Base-by-base conservation (phyloP, 1,140 invertebrate species). In the Lucilia sericata region DNA sequence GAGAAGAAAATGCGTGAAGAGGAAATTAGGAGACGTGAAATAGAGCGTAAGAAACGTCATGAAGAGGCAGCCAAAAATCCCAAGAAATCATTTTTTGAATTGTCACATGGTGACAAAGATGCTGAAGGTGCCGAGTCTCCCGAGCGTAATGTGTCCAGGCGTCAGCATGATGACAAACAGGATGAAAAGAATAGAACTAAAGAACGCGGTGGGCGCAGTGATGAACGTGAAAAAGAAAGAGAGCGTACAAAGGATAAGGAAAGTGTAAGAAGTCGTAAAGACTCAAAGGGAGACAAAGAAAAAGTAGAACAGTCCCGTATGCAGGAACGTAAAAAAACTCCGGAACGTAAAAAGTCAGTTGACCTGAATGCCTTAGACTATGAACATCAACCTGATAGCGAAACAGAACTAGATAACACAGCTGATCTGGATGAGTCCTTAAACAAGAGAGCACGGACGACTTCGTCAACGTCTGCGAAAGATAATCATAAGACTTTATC, bases 1-100 rank as follows among this genome's bases (percentile, higher is more conserved):
- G 93, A 94, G 87, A 92, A 92, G 60, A 92, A 93, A 85, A 91
- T 94, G 85, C 92, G 92, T 25, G 94, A 95, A 84, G 94, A 94
- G 82, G 94, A 94, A 87, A 89, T 93, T 1, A 93, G 93, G 84
- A 92, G 93, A 9, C 92, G 94, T 17, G 93, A 94, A 86, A 90
- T 91, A 51, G 92, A 94, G 81, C 92, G 93, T 36, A 93, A 94
- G 84, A 93, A 93, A 84, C 92, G 93, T 5, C 93, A 94, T 86
- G 92, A 92, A 85, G 92, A 93, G 86, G 86, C 87, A 74, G 86
- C 88, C 34, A 88, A 88, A 75, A 87, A 88, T 86, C 86, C 87
- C 0, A 91, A 91, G 60, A 90, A 91, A 82, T 90, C 90, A 0
- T 91, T 86, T 36, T 91, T 88, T 78, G 89, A 91, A 84, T 85